Conservation (phyloP, 2,113 vertebrate species). For the Rallus limicola region DNA sequence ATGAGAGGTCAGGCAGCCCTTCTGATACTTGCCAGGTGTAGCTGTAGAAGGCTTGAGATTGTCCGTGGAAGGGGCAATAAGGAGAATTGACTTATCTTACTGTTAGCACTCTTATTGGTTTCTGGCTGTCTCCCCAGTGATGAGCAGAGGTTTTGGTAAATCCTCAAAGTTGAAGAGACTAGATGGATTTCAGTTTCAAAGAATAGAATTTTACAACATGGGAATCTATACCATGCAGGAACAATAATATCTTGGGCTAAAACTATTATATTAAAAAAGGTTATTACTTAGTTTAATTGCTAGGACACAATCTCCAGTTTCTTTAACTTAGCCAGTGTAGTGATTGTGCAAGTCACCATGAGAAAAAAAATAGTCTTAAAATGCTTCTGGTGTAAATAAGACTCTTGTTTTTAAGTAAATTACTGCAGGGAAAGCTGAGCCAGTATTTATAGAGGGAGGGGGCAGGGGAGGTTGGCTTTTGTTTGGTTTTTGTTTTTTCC, state of each 20-base stretch:
- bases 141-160: neutral
- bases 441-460: too few relatives aligned
- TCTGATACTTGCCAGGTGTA: rapidly evolving
- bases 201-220: neutral
- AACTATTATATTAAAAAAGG: neutral
- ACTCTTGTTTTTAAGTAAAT: neutral
- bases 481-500: neutral
- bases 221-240: neutral
- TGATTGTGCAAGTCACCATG: neutral
- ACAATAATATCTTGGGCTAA: neutral
- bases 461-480: neutral
- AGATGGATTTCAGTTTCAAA: neutral
- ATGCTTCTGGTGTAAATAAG: neutral
- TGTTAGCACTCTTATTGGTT: neutral
- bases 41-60: neutral
- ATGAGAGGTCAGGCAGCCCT: neutral
- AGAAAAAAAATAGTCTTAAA: neutral
- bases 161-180: neutral
- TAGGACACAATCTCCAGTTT: neutral
- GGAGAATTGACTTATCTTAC: neutral
- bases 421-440: neutral
- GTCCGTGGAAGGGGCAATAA: neutral
- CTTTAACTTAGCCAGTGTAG: neutral
- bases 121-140: neutral
- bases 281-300: neutral